Evolutionary conservation across 2,888 invertebrate genomes (phyloP).

Genomic region (Malthinus seriepunctatus): DNA sequence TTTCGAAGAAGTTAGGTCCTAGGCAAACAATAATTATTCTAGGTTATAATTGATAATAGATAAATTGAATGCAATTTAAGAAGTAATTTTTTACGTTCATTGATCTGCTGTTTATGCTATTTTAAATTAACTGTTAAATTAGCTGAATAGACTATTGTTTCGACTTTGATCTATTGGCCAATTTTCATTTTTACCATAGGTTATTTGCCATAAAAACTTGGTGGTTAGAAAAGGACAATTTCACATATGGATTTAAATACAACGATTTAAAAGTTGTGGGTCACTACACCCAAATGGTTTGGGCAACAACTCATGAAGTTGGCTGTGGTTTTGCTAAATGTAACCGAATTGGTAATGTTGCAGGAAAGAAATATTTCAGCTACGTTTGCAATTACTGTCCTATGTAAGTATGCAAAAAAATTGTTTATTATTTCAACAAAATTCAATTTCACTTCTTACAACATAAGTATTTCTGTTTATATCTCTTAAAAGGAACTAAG

Average conservation of each 20-base stretch:
- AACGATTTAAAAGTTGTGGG: constrained; percentile 68
- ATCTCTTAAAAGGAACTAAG: constrained; percentile 17
- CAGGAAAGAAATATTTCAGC: constrained; percentile 70
- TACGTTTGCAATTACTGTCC: constrained; percentile 87
- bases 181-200: constrained; percentile 55
- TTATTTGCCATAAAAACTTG: constrained; percentile 78
- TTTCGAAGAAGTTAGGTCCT: too few relatives aligned
- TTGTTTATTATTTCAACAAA: neutral
- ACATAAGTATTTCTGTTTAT: constrained; percentile 17
- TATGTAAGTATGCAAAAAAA: constrained; percentile 62
- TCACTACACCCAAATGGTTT: constrained; percentile 83
- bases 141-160: neutral
- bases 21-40: too few relatives aligned
- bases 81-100: neutral
- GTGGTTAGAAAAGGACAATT: constrained; percentile 75
- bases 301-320: constrained; percentile 77
- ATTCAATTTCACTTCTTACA: constrained; percentile 15
- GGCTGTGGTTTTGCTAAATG: constrained; percentile 78
- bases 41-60: too few relatives aligned
- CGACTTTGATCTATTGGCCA: neutral
- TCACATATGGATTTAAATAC: constrained; percentile 67
- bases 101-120: neutral
- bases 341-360: constrained; percentile 58
- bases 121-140: neutral
- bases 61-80: too few relatives aligned